These are phyloP conservation scores for Mycetomoellerius zeteki DNA, from an alignment of 1,140 invertebrate genomes.

Conservation along the genomic window DNA sequence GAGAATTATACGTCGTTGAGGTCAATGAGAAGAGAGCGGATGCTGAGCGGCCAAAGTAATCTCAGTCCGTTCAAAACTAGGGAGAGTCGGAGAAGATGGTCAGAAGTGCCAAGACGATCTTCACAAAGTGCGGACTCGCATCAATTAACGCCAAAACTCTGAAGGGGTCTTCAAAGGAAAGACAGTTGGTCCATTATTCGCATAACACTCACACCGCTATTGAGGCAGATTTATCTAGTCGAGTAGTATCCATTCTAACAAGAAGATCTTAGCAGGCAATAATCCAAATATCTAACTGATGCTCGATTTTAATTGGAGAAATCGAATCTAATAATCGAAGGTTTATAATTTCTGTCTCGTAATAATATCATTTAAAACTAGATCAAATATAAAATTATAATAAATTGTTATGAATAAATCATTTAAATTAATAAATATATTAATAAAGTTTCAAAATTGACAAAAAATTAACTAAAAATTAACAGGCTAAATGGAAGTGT, in stretches of 20 bases:
- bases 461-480: too few relatives aligned
- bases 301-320: constrained; percentile 34
- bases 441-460: too few relatives aligned
- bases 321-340: neutral
- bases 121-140: constrained; percentile 80
- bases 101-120: constrained; percentile 73
- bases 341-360: neutral
- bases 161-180: constrained; percentile 76
- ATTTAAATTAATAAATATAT: neutral
- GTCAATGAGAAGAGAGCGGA: constrained; percentile 46
- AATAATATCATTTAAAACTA: neutral
- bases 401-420: neutral
- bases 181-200: constrained; percentile 74
- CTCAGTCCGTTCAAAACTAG: constrained; percentile 70
- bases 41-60: constrained; percentile 77
- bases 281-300: constrained; percentile 67
- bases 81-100: constrained; percentile 64
- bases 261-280: constrained; percentile 63
- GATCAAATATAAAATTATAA: neutral
- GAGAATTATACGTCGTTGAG: constrained; percentile 60
- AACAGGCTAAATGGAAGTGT: too few relatives aligned
- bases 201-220: constrained; percentile 65
- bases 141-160: constrained; percentile 84
- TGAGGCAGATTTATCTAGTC: constrained; percentile 62
- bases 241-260: constrained; percentile 63